Conservation (phyloP, 2,888 invertebrate species). For the Holacanthella duospinosa region DNA sequence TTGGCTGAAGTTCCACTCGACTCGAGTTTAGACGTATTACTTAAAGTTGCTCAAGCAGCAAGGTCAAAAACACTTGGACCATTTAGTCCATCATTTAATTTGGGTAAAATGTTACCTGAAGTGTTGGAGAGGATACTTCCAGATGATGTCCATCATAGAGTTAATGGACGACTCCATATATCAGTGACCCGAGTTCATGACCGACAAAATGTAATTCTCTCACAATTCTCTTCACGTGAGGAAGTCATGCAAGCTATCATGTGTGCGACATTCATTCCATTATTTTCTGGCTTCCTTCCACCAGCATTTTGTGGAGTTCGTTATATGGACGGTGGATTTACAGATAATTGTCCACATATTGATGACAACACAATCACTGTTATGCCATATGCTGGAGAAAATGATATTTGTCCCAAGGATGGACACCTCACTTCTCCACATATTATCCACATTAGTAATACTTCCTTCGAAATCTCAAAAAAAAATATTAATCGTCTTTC, state of each 20-base stretch:
- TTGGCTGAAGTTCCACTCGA: conserved; percentile 79
- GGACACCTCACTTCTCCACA: conserved; percentile 46
- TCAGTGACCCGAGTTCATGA: conserved; percentile 90
- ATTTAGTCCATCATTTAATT: conserved; percentile 90
- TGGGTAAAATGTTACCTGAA: conserved; percentile 75
- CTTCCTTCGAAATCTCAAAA: conserved; percentile 82
- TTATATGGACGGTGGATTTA: conserved; percentile 90
- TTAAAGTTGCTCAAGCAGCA: conserved; percentile 80
- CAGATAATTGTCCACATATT: conserved; percentile 82
- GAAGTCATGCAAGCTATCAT: conserved; percentile 86
- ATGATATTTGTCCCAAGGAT: conserved; percentile 87
- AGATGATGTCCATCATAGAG: conserved; percentile 78
- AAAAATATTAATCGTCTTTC: conserved; percentile 89
- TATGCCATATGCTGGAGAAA: conserved; percentile 92
- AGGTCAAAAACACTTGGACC: conserved; percentile 85
- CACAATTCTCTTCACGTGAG: conserved; percentile 78
- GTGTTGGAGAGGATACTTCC: conserved; percentile 75
- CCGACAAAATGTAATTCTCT: conserved; percentile 88
- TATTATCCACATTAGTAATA: conserved; percentile 59
- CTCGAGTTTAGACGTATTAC: conserved; percentile 12
- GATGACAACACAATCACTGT: conserved; percentile 93
- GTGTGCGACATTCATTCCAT: conserved; percentile 87
- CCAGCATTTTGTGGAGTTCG: conserved; percentile 76
- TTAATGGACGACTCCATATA: conserved; percentile 82
- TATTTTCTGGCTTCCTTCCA: conserved; percentile 85